A percentile compares a stretch with the other conserved stretches of the same genome.
Evolutionary conservation across 35 echinoderm and acorn worm genomes (phyloP).

Genomic region (Acanthaster planci): DNA sequence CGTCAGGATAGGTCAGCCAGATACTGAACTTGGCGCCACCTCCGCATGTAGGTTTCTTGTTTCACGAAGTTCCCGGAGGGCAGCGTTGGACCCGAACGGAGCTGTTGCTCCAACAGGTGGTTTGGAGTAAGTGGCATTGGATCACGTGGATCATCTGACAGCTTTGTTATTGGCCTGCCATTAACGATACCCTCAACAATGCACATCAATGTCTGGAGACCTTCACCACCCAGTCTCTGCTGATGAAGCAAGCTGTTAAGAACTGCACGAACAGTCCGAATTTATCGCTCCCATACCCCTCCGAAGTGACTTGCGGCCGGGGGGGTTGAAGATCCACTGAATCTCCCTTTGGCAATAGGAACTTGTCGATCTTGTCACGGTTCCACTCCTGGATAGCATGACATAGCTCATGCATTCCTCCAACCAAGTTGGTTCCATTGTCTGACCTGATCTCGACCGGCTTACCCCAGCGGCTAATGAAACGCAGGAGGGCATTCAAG

Average conservation of each 20-base stretch:
- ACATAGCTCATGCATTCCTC: conserved; percentile 35
- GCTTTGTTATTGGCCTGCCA: conserved; percentile 21
- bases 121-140: conserved; percentile 31
- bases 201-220: conserved; percentile 35
- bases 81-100: neutral
- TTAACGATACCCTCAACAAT: conserved; percentile 26
- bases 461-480: conserved; percentile 45
- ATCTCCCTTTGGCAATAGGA: conserved; percentile 14
- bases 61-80: neutral
- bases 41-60: neutral
- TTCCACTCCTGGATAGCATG: conserved; percentile 4
- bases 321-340: conserved; percentile 53
- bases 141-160: conserved; percentile 39
- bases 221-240: neutral
- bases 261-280: conserved; percentile 43
- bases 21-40: conserved; percentile 44
- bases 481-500: conserved; percentile 49
- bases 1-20: conserved; percentile 24
- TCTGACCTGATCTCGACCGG: conserved; percentile 44
- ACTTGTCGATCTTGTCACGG: conserved; percentile 2
- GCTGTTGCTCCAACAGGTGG: conserved; percentile 12
- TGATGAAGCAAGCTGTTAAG: conserved; percentile 30
- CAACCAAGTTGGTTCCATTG: conserved; percentile 68
- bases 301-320: conserved; percentile 39
- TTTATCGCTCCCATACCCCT: conserved; percentile 57